These are phyloP conservation scores for Tiliacea citrago DNA, from an alignment of 2,888 invertebrate species.

Conservation along the genomic window DNA sequence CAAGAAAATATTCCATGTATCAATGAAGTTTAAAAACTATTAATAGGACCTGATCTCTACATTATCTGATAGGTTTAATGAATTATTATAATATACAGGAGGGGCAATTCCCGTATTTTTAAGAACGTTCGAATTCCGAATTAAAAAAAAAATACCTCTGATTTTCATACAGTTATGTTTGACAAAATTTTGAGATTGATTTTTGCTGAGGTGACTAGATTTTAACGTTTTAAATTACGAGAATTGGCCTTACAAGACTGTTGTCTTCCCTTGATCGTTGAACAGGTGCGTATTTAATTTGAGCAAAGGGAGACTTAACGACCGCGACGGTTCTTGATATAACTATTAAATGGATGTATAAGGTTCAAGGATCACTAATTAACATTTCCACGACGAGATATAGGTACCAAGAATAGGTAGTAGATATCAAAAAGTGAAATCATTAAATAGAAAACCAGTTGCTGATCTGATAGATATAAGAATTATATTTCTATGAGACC, in stretches of 20 bases:
- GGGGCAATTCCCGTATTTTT: not conserved
- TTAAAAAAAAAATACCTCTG: not conserved
- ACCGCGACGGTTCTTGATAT: not conserved
- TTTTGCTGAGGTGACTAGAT: not conserved
- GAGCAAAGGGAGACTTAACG: not conserved
- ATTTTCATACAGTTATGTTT: not conserved
- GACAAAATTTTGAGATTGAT: not conserved
- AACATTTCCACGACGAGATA: not conserved
- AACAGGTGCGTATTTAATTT: conserved; percentile 15
- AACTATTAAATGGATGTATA: not conserved
- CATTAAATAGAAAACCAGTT: not conserved
- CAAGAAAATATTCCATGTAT: not conserved
- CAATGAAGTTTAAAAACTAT: not conserved
- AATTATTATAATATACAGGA: no score
- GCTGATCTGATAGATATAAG: no score
- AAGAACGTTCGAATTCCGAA: not conserved
- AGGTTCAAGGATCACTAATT: not conserved
- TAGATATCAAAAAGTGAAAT: not conserved
- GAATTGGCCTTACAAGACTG: not conserved
- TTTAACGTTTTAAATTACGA: not conserved
- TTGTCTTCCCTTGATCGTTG: not conserved
- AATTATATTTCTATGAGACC: no score
- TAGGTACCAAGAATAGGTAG: not conserved
- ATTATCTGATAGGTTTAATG: not conserved
- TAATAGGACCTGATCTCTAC: no score